Evolutionary conservation across 1,140 invertebrate genomes (phyloP).

Genomic region (Diabrotica undecimpunctata): DNA sequence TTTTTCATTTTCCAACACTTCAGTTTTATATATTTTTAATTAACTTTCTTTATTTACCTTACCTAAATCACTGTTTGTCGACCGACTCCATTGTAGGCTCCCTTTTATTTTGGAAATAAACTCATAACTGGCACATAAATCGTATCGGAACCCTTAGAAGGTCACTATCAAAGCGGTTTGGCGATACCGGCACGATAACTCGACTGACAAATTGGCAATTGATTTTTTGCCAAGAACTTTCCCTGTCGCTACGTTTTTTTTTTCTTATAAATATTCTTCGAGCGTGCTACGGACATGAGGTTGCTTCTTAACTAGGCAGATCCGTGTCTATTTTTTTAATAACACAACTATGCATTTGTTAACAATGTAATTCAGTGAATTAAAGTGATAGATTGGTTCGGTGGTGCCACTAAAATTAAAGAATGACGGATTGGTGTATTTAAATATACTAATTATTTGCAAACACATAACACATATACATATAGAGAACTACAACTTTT

Average conservation of each 20-base stretch:
- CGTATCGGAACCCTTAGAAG: constrained; percentile 15
- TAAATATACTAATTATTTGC: no score
- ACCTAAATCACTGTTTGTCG: background rate
- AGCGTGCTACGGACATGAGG: constrained; percentile 5
- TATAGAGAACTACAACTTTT: no score
- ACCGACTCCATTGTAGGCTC: background rate
- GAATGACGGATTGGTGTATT: no score
- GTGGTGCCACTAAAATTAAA: no score
- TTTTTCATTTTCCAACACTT: no score
- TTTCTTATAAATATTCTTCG: constrained; percentile 11
- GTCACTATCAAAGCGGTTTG: constrained; percentile 20
- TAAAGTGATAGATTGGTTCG: no score
- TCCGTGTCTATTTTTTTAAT: no score
- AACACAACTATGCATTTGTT: no score
- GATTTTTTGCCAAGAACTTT: constrained; percentile 26
- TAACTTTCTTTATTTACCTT: background rate
- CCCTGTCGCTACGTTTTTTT: constrained; percentile 11
- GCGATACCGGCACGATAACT: constrained; percentile 17
- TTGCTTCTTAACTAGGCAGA: background rate
- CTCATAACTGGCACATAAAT: constrained; percentile 4
- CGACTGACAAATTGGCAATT: constrained; percentile 27
- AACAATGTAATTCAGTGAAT: no score
- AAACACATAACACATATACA: no score
- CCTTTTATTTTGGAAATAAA: background rate
- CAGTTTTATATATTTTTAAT: no score